Base-by-base conservation (phyloP, 1,140 invertebrate genomes). In the Thaumatotibia leucotreta region DNA sequence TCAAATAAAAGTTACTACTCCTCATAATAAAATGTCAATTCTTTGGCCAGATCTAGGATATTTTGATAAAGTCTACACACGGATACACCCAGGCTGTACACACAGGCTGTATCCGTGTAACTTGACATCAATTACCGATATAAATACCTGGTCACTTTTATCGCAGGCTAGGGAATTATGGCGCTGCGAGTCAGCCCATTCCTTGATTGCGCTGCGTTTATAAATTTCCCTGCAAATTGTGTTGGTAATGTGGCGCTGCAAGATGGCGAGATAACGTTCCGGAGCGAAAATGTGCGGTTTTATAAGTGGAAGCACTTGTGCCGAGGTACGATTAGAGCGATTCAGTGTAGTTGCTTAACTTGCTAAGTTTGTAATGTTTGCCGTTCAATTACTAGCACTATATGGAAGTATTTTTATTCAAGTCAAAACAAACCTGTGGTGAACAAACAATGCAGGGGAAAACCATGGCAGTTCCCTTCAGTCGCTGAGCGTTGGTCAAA, bases 271-370 rank as follows among this genome's bases (percentile, higher is more conserved):
- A 58, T 58, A 58, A 27, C 52, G 52, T 58, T 58, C 52, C 52
- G 23, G 29, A 58, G 52, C 52, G 52, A 23, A 14, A 58, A 58
- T 58, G 23, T 58, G 52, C 52, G 52, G 52, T 58, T 58, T 58
- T 58, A 58, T 58, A 58, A 58, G 52, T 58, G 52, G 52, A 58
- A 27, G 52, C 52, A 58, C 52, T 58, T 58, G 52, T 27, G 52
- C 52, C 23, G 50, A n/a, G 50, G 22, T 58, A 24, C 52, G 39
- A 45, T 45, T 45, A 45, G 39, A 45, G 39, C 39, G 5, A 45
- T 45, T 17, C 39, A 20, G 17, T 14, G 39, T 45, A 45, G 39
- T 45, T 45, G 39, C 39, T 45, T 45, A 8, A 45, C 39, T 45
- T 45, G 39, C 39, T 45, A 45, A 45, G 14, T 14, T 20, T 17